phyloP scores from a whole-genome alignment of 2,113 vertebrate species.

The Oreocharis arfaki region DNA sequence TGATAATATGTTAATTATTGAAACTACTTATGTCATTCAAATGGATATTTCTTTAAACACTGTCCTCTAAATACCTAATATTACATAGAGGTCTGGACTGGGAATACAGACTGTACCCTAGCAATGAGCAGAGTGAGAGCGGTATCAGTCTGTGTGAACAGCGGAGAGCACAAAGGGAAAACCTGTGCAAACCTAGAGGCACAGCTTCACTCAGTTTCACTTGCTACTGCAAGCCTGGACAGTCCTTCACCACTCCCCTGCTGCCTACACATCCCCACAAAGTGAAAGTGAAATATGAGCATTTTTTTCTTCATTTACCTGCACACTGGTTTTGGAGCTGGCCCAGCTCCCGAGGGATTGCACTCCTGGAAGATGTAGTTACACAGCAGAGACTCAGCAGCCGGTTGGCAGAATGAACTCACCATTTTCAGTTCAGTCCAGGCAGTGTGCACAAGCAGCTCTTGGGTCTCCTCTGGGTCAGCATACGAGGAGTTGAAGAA shows the following conservation, averaged over 20 bases:
- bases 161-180: neutral
- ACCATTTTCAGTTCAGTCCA: constrained; percentile 83
- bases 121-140: neutral
- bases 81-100: neutral
- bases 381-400: constrained; percentile 85
- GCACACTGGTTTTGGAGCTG: constrained; percentile 89
- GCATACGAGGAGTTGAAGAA: constrained; percentile 90
- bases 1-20: neutral
- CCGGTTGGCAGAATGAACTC: constrained; percentile 80
- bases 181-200: neutral
- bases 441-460: constrained; percentile 82
- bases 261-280: neutral
- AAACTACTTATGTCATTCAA: neutral
- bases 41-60: neutral
- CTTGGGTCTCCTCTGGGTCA: constrained; percentile 88
- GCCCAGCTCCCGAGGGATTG: constrained; percentile 81
- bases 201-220: neutral
- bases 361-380: constrained; percentile 89
- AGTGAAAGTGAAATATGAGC: neutral
- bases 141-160: neutral
- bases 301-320: constrained; percentile 75
- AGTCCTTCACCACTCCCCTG: neutral
- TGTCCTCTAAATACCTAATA: neutral
- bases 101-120: neutral
- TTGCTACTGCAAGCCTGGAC: neutral